A percentile compares a stretch with the other conserved stretches of the same genome.
Evolutionary conservation across 2,888 invertebrate genomes (phyloP).

Genomic region (Crocallis elinguaria): DNA sequence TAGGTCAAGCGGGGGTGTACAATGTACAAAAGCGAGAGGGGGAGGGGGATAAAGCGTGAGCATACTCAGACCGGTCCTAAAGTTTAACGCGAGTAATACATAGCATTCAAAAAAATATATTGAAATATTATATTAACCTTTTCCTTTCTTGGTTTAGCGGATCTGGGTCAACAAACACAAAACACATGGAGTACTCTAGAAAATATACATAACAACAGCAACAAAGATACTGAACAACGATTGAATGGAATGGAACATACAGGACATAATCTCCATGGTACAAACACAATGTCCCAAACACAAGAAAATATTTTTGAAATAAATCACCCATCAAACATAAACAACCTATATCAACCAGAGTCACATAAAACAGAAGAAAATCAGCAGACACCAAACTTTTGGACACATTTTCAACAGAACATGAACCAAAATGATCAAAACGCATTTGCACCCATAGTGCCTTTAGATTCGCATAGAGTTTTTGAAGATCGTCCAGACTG

Average conservation of each 20-base stretch:
- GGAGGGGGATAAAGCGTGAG: too few species aligned
- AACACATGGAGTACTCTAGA: slow-evolving; percentile 31
- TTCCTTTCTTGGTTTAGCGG: slow-evolving; percentile 43
- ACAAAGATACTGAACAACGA: slow-evolving; percentile 28
- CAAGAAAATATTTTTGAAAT: slow-evolving; percentile 21
- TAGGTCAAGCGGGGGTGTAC: too few species aligned
- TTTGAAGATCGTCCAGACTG: background rate
- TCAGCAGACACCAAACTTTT: slow-evolving; percentile 34
- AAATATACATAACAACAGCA: slow-evolving; percentile 14
- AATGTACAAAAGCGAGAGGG: too few species aligned
- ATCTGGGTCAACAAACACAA: slow-evolving; percentile 40
- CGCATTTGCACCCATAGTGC: background rate
- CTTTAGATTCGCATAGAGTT: background rate
- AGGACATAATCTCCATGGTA: slow-evolving; percentile 7
- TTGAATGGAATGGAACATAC: slow-evolving; percentile 6
- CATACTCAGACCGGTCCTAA: too few species aligned
- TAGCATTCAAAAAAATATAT: background rate
- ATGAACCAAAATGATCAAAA: slow-evolving; percentile 20
- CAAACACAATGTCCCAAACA: slow-evolving; percentile 9
- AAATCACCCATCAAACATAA: slow-evolving; percentile 4
- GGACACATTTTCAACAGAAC: slow-evolving; percentile 14
- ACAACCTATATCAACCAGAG: slow-evolving; percentile 3
- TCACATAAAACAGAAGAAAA: slow-evolving; percentile 18
- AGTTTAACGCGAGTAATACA: background rate
- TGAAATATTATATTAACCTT: background rate